Evolutionary conservation across 1,140 invertebrate species (phyloP).

Genomic region (Stenopsyche tienmushanensis): DNA sequence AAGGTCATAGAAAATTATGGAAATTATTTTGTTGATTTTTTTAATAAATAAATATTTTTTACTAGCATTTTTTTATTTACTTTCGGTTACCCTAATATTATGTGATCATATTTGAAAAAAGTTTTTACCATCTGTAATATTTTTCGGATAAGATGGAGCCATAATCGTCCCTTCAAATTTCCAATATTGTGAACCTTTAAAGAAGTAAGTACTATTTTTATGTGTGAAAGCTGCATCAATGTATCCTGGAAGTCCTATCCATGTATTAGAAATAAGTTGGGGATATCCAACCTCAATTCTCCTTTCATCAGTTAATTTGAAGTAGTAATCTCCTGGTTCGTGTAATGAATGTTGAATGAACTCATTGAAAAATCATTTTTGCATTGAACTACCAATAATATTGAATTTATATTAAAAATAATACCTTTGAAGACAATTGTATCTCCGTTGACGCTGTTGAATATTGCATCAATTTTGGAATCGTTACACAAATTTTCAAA

Average conservation of each 20-base stretch:
- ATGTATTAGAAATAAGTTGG: conserved; percentile 71
- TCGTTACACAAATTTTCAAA: conserved; percentile 77
- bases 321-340: conserved; percentile 76
- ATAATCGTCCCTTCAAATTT: conserved; percentile 80
- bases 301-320: conserved; percentile 78
- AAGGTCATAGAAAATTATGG: too few relatives aligned
- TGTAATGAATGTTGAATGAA: neutral
- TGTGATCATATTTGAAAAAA: neutral
- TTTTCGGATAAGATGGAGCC: conserved; percentile 87
- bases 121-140: conserved; percentile 72
- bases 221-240: conserved; percentile 90
- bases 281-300: conserved; percentile 82
- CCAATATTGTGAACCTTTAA: conserved; percentile 93
- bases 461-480: conserved; percentile 80
- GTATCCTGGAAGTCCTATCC: conserved; percentile 79
- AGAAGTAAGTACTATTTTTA: conserved; percentile 90
- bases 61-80: too few relatives aligned
- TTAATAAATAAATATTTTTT: too few relatives aligned
- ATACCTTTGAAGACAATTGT: conserved; percentile 87
- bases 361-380: neutral
- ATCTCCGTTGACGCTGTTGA: conserved; percentile 77
- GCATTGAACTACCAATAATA: neutral
- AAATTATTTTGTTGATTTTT: too few relatives aligned
- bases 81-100: too few relatives aligned
- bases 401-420: neutral